Base-by-base conservation (phyloP, 2,888 invertebrate genomes). In the Gasteruption jaculator region DNA sequence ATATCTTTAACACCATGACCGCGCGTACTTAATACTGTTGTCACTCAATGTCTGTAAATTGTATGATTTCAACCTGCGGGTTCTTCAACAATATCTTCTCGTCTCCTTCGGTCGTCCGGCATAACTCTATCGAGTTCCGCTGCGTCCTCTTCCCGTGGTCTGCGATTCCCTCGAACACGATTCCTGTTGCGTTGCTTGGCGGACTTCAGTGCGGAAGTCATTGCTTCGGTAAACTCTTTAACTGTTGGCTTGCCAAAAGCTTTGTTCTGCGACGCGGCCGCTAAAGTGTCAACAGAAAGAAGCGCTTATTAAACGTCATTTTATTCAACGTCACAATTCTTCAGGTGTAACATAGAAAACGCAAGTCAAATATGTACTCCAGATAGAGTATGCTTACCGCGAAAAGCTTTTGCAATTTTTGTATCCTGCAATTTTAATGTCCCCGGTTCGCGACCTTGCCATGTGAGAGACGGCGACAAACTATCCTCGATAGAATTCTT, bases 101-200 rank as follows among this genome's bases (percentile, higher is more conserved):
- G 5, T 12, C 34, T 10, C 14, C 33, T 8, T 33, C 14, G 31
- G 10, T 6, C 19, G 3, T 6, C 33, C 14, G 33, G 18, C n/a
- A 19, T 5, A 10, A 33, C n/a, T 8, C 11, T 15, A 4, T 20
- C 5, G 1, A 8, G 3, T 3, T 20, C 20, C 6, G 11, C 20
- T 10, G 5, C 22, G 18, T 33, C 12, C 21, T 20, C 20, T 3
- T 33, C 20, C 10, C 11, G 21, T 14, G 10, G 33, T 20, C 31
- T 31, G 12, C 31, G 6, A n/a, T 19, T 12, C 20, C 11, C 11
- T 5, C 31, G 5, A n/a, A n/a, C n/a, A 11, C 31, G n/a, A 36
- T 36, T 37, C 25, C 27, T 26, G 8, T 37, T 27, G 12, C 37
- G 37, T 21, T 37, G 37, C 21, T 37, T 36, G n/a, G 18, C 18